These are phyloP conservation scores for Coryphaenoides rupestris DNA, from an alignment of 2,113 vertebrate species.

Conservation along the genomic window DNA sequence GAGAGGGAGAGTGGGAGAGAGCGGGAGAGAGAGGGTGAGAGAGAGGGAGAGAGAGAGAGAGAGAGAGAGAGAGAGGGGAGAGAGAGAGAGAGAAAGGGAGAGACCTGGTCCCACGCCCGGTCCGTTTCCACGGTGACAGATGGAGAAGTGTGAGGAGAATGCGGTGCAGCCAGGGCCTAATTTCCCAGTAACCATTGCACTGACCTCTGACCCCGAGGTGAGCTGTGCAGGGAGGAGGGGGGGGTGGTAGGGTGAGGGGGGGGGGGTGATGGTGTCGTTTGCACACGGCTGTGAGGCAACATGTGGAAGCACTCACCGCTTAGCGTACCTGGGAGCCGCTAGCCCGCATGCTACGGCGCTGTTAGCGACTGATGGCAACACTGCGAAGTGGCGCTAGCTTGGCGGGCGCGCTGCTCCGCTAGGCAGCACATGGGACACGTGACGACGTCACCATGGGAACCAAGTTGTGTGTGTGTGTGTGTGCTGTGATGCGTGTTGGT, in stretches of 20 bases:
- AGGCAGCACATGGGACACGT: slow-evolving; percentile 28
- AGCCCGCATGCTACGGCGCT: slow-evolving; percentile 47
- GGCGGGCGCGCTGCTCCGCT: slow-evolving; percentile 34
- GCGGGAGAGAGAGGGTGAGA: too few species aligned
- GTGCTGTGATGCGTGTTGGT: neutral
- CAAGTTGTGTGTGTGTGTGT: slow-evolving; percentile 2
- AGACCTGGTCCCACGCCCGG: slow-evolving; percentile 36
- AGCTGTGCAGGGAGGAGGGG: slow-evolving; percentile 38
- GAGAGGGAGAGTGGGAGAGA: too few species aligned
- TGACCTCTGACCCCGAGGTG: slow-evolving; percentile 73
- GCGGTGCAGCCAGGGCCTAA: slow-evolving; percentile 61
- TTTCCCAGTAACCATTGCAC: slow-evolving; percentile 64
- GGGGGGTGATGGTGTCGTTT: slow-evolving; percentile 68
- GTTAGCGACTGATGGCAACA: slow-evolving; percentile 32
- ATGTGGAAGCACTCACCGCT: slow-evolving; percentile 65
- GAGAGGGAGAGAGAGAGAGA: slow-evolving; percentile 30
- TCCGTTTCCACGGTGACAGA: slow-evolving; percentile 66
- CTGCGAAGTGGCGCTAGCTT: slow-evolving; percentile 37
- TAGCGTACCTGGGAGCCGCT: slow-evolving; percentile 55
- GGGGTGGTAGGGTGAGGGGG: slow-evolving; percentile 42
- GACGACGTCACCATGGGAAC: slow-evolving; percentile 21
- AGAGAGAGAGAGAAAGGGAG: slow-evolving; percentile 28
- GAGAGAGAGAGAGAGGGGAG: slow-evolving; percentile 13
- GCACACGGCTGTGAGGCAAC: slow-evolving; percentile 65
- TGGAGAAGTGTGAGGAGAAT: slow-evolving; percentile 70